phyloP scores from a whole-genome alignment of 2,797 vertebrate species.

The Gallinago stenura region DNA sequence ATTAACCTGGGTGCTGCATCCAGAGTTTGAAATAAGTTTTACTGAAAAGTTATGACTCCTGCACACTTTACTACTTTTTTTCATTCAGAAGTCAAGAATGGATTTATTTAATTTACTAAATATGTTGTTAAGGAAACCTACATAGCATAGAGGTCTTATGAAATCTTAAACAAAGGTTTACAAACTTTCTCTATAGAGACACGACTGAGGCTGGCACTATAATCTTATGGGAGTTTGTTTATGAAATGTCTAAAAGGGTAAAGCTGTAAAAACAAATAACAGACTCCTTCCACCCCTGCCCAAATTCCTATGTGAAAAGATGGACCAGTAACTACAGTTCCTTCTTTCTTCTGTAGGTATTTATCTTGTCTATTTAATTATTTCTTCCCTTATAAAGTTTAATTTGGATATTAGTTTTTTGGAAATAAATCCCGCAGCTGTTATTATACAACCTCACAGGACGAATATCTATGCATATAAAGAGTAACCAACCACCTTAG shows the following conservation, averaged over 20 bases:
- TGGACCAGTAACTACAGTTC: background rate
- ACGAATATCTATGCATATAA: background rate
- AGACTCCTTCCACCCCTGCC: background rate
- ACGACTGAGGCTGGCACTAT: background rate
- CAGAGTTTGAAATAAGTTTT: background rate
- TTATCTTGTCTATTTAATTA: constrained; percentile 1
- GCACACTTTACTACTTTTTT: background rate
- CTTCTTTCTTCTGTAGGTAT: background rate
- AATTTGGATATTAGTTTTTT: background rate
- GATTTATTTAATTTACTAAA: constrained; percentile 33
- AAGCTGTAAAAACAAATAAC: background rate
- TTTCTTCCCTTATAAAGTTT: background rate
- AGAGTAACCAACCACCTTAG: background rate
- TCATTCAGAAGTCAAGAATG: background rate
- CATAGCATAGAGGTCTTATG: background rate
- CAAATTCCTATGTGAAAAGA: background rate
- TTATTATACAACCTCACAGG: background rate
- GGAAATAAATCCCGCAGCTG: background rate
- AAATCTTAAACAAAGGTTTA: constrained; percentile 14
- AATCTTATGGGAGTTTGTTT: background rate
- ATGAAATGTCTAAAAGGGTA: background rate
- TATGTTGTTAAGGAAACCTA: constrained; percentile 1
- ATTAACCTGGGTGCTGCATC: background rate
- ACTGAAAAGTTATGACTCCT: background rate
- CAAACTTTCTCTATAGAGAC: background rate